phyloP scores from a whole-genome alignment of 2,113 vertebrate genomes.

The Canis aureus region DNA sequence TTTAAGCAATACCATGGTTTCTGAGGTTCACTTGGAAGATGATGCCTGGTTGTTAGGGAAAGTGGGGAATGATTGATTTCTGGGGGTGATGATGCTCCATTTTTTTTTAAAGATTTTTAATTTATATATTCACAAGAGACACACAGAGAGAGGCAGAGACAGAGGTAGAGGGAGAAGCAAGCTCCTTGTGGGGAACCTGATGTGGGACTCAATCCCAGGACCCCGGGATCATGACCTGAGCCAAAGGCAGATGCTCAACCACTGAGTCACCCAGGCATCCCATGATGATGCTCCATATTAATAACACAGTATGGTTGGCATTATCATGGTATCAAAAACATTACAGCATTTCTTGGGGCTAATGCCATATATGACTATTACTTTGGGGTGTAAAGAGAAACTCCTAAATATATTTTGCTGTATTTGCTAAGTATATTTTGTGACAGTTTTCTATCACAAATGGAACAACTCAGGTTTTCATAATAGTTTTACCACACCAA shows the following conservation, averaged over 20 bases:
- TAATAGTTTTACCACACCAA: neutral
- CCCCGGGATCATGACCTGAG: too few relatives aligned
- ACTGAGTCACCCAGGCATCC: too few relatives aligned
- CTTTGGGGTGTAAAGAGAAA: neutral
- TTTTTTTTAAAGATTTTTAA: too few relatives aligned
- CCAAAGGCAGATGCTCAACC: too few relatives aligned
- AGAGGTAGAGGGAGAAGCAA: too few relatives aligned
- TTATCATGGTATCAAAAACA: neutral
- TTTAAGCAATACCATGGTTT: neutral
- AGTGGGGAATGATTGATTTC: neutral
- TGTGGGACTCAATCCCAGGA: too few relatives aligned
- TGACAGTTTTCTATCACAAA: neutral
- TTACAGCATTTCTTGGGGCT: fast-evolving
- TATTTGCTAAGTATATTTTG: neutral
- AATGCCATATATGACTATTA: neutral
- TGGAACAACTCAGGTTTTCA: neutral
- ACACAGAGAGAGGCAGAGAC: too few relatives aligned
- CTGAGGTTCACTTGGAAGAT: neutral
- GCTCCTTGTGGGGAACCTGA: too few relatives aligned
- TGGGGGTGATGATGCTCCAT: neutral
- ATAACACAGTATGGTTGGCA: neutral
- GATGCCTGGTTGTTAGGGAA: fast-evolving
- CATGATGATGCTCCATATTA: neutral
- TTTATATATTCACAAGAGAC: too few relatives aligned
- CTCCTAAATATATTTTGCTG: neutral